Conservation (phyloP, 1,140 invertebrate species). For the Polypedilum pembai region DNA sequence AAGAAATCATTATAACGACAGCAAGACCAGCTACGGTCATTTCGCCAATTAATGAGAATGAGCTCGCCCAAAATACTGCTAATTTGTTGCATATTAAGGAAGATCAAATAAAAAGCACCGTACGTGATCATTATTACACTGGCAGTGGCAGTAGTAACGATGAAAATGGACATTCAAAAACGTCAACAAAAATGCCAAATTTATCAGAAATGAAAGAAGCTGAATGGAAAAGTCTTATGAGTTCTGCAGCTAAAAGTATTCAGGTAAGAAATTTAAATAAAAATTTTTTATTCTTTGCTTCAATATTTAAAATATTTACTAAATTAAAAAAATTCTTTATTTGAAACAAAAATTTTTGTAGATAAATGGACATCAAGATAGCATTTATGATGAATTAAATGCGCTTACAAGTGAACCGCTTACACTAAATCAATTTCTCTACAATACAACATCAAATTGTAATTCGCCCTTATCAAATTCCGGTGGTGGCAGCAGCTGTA, state of each 20-base stretch:
- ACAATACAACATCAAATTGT: neutral
- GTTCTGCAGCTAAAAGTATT: slow-evolving; percentile 66
- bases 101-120: slow-evolving; percentile 27
- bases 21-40: slow-evolving; percentile 65
- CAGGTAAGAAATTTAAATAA: slow-evolving; percentile 45
- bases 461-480: slow-evolving; percentile 2
- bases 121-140: neutral
- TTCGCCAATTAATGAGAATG: slow-evolving; percentile 49
- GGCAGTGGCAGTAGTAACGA: neutral
- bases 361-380: slow-evolving; percentile 21
- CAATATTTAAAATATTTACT: neutral
- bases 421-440: neutral
- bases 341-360: neutral
- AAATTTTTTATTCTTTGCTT: neutral
- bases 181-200: slow-evolving; percentile 43
- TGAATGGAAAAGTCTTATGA: slow-evolving; percentile 70
- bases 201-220: slow-evolving; percentile 52
- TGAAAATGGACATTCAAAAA: neutral
- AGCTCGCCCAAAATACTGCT: slow-evolving; percentile 45
- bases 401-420: neutral
- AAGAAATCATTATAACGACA: slow-evolving; percentile 62
- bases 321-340: neutral
- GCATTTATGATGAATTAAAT: neutral
- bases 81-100: slow-evolving; percentile 30
- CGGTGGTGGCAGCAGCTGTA: neutral